Evolutionary conservation across 2,113 vertebrate species (phyloP), one percentile per base, ranked within the genome.

Genomic region (Boulengeromyrus knoepffleri): DNA sequence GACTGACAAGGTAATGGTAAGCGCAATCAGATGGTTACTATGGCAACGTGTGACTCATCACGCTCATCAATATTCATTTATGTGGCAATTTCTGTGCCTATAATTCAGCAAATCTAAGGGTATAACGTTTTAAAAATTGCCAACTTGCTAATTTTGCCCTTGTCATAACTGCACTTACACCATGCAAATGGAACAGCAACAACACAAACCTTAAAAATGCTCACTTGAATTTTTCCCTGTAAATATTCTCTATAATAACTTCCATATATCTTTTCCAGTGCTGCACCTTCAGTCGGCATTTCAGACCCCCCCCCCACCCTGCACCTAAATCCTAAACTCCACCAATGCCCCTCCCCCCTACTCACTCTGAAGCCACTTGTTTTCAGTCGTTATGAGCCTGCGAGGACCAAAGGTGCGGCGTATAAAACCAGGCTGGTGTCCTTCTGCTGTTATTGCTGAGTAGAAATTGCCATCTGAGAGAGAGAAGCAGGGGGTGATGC

Each of bases 291-390:
- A 80, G n/a, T 19, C 74, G 17, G 42, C 9, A 49, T 70, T 80
- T 53, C 77, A 89, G 15, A 21, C 53, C 53, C 19, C 5, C 52
- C 52, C 5, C 50, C 27, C 42, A 88, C 89, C 90, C 27, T 88
- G 90, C 70, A 74, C 91, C 45, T 66, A 88, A 80, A 49, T 91
- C 21, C 42, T 24, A 24, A 47, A 47, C 45, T 46, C 46, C 21
- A 74, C 31, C 70, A 39, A 13, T 15, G 1, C 87, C 70, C 88
- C 91, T 90, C 88, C 93, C 24, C 90, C 89, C 19, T 21, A 96
- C 96, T 97, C 95, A 97, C 96, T 95, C 87, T 93, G 93, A 85
- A 97, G 91, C 97, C 97, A 97, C 92, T 96, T 90, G 92, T 94
- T 96, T 92, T 97, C 96, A 0, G 96, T 94, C 94, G 95, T 97